Evolutionary conservation across 2,888 invertebrate genomes (phyloP), one percentile per base, ranked within the genome.

Genomic region (Andrena minutula): DNA sequence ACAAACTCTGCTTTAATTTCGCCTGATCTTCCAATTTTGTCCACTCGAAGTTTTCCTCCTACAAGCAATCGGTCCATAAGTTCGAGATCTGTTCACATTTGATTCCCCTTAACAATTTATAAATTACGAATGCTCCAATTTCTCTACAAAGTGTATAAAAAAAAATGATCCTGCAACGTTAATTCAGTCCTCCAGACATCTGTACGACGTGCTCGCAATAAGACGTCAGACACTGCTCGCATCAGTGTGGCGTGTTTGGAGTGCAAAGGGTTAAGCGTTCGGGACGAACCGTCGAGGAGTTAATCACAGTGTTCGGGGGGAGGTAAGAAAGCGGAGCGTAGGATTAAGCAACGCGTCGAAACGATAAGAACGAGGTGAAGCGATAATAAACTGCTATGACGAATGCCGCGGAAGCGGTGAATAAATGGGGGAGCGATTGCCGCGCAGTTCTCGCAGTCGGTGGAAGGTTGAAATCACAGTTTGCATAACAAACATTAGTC

Each of bases 251-350:
- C 56, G 10, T 8, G 23, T 12, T 10, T 23, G 23, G 53, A 23
- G 23, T 26, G 56, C 56, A 56, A 51, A 68, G 66, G 79, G 79
- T 82, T 80, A 82, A 85, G 70, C 61, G 78, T 69, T 74, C 58
- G 68, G 16, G 49, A 68, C 28, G 58, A 65, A 60, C 78, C 64
- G 71, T 35, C 68, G 20, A 53, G 64, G 61, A 77, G 56, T 82
- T 77, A 82, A 79, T 84, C 74, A 73, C 58, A 53, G 26, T 16
- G 7, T 10, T 10, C 1, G 32, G 32, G 35, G 47, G 28, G 7
- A n/a, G 49, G 74, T 26, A 64, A 65, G 60, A 53, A 61, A 47
- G 56, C 28, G 23, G 64, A 72, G 49, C 51, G 66, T 53, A 74
- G 56, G 41, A 20, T 6, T 58, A 61, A 30, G 28, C 47, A 41